phyloP scores from a whole-genome alignment of 2,888 invertebrate genomes.

The Creontiades dilutus region DNA sequence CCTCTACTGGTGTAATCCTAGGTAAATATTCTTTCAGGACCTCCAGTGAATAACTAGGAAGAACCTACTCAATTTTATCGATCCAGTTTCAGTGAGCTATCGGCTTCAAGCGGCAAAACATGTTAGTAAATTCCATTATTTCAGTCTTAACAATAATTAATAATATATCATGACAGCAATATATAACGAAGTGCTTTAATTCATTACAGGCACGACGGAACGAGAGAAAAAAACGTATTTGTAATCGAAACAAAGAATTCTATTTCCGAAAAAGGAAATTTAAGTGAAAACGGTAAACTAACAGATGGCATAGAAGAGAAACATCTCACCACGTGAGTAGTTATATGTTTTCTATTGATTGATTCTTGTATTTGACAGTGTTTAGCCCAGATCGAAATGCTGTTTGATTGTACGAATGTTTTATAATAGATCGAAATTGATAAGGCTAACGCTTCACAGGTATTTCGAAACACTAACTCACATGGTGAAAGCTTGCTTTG shows the following conservation, averaged over 20 bases:
- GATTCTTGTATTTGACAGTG: too few species aligned
- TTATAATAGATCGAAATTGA: not conserved
- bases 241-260: not conserved
- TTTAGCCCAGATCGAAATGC: too few species aligned
- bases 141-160: too few species aligned
- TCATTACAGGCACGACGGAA: not conserved
- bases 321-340: slow-evolving; percentile 2
- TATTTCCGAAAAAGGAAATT: not conserved
- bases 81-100: too few species aligned
- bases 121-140: not conserved
- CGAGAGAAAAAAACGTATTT: not conserved
- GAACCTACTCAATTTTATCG: too few species aligned
- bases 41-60: too few species aligned
- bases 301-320: not conserved
- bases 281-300: not conserved
- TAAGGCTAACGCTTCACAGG: not conserved
- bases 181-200: too few species aligned
- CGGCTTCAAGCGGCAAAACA: not conserved
- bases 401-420: too few species aligned
- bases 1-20: too few species aligned
- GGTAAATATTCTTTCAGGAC: too few species aligned
- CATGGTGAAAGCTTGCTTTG: slow-evolving; percentile 29
- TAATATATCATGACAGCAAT: too few species aligned
- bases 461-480: slow-evolving; percentile 1
- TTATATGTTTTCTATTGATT: not conserved